Evolutionary conservation across 2,797 vertebrate species (phyloP), one percentile per base, ranked within the genome.

Genomic region (Micropoecilia bifurca): DNA sequence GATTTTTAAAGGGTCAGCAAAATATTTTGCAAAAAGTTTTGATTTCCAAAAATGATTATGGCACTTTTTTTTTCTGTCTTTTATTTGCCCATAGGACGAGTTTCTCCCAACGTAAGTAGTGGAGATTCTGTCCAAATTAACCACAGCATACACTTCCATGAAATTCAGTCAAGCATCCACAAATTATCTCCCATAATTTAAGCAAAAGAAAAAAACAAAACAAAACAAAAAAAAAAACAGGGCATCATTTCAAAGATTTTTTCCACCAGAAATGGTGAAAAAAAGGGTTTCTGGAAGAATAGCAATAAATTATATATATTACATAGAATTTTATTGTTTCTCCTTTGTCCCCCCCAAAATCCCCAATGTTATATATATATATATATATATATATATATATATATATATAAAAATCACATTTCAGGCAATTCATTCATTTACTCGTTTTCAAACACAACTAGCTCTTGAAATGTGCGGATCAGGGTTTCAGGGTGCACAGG

Each of bases 241-340:
- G 63, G 81, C 79, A 83, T 91, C 82, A 86, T 83, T 84, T 81
- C 55, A 91, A 92, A 85, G 82, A 66, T 76, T 85, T 81, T 53
- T 83, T 83, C 73, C 76, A 2, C 41, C 18, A 18, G 22, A 85
- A 92, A 89, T 80, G 88, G 88, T 80, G 83, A 71, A 83, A 90
- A 18, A 48, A 8, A 46, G 83, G 87, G 76, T 87, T 91, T 90
- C 85, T 91, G 89, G 75, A 89, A 90, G 89, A 89, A 90, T 89
- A 89, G 87, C 89, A 93, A 95, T 95, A 96, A 94, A 94, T 94
- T 95, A 95, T 86, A 95, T 95, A 93, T 94, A 94, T 93, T 93
- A 92, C 93, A 92, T 92, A 94, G 91, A 90, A 84, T 93, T 92
- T 90, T 81, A 86, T 85, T 86, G 79, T 90, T 93, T 91, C 86